A percentile compares a stretch with the other conserved stretches of the same genome.
Conservation (phyloP, 2,888 invertebrate species). For the Aleiodes testaceus region DNA sequence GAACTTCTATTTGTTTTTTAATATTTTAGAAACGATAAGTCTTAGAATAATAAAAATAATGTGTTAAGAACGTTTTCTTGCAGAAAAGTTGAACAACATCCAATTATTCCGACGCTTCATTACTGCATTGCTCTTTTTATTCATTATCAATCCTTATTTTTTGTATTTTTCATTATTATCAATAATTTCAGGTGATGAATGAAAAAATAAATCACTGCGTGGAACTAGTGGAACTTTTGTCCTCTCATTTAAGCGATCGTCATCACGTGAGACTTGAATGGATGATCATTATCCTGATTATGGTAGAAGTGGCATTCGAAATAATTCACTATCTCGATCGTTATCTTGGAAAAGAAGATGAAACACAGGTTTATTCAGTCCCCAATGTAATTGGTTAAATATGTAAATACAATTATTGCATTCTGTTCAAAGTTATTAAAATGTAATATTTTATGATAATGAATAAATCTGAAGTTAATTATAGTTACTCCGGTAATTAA, state of each 20-base stretch:
- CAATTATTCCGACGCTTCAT: not conserved
- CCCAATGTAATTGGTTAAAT: constrained; percentile 3
- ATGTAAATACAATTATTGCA: not conserved
- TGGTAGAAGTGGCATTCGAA: constrained; percentile 95
- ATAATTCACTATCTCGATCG: constrained; percentile 83
- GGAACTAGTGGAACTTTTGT: constrained; percentile 91
- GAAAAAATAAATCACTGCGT: constrained; percentile 96
- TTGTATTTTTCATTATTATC: not conserved
- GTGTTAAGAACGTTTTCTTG: too few species aligned
- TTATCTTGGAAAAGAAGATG: constrained; percentile 68
- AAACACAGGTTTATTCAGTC: constrained; percentile 15
- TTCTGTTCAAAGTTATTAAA: too few species aligned
- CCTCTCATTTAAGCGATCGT: constrained; percentile 91
- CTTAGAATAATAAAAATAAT: too few species aligned
- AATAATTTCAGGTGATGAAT: constrained; percentile 86
- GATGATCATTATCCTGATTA: constrained; percentile 97
- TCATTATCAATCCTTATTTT: constrained; percentile 14
- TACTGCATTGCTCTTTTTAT: constrained; percentile 2
- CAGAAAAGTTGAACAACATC: too few species aligned
- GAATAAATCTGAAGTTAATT: too few species aligned
- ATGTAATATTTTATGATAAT: too few species aligned
- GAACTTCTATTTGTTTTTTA: too few species aligned
- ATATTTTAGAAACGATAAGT: too few species aligned
- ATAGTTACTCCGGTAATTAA: too few species aligned
- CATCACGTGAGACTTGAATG: constrained; percentile 96